Percentiles rank a stretch among this genome's conserved stretches.
Conservation (phyloP, 2,888 invertebrate genomes). For the Nemotelus nigrinus region DNA sequence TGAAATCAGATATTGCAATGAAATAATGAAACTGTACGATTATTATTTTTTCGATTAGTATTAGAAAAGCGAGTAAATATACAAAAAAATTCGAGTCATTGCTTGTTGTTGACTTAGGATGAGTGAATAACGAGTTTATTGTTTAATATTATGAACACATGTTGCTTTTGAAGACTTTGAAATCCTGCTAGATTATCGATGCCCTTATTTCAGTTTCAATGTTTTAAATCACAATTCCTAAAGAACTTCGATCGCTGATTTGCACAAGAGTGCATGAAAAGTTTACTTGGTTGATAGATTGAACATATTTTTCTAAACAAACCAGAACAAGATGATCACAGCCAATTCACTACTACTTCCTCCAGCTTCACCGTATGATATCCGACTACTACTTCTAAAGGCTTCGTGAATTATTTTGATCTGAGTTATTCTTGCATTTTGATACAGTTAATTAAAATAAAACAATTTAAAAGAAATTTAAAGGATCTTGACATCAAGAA, state of each 20-base stretch:
- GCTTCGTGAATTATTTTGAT: slow-evolving; percentile 26
- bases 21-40: no score
- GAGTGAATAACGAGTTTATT: neutral
- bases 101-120: no score
- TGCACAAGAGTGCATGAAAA: neutral
- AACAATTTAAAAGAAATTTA: no score
- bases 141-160: slow-evolving; percentile 38
- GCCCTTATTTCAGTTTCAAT: neutral
- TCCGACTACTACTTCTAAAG: slow-evolving; percentile 28
- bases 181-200: slow-evolving; percentile 16
- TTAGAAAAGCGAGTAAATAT: no score
- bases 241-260: neutral
- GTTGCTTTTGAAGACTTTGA: slow-evolving; percentile 35
- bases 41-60: no score
- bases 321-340: neutral
- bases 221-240: neutral
- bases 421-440: no score
- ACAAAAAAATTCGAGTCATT: no score
- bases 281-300: neutral
- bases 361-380: slow-evolving; percentile 10
- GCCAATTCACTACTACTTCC: slow-evolving; percentile 37
- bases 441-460: no score
- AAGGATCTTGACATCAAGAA: no score
- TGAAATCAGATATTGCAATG: slow-evolving; percentile 27
- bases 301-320: neutral